Conservation (phyloP, 2,888 invertebrate species). For the Melangyna quadrimaculata region DNA sequence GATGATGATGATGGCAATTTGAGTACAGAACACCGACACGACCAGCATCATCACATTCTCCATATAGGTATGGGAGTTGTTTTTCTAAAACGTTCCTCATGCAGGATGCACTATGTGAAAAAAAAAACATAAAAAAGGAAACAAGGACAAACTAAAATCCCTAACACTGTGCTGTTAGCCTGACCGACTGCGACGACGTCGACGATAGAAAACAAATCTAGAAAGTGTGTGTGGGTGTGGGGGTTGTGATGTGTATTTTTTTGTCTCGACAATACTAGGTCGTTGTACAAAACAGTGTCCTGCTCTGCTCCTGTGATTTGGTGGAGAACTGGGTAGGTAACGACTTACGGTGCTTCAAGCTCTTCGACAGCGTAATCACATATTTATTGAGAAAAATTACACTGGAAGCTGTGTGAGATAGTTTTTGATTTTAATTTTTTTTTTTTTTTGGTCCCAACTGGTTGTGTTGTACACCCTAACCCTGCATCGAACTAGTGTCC, state of each 20-base stretch:
- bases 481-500: conserved; percentile 30
- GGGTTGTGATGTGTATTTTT: too few species aligned
- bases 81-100: conserved; percentile 60
- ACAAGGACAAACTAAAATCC: conserved; percentile 18
- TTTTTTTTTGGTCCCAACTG: background rate
- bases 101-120: conserved; percentile 31
- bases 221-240: conserved; percentile 17
- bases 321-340: background rate
- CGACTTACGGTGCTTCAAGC: background rate
- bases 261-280: conserved; percentile 22
- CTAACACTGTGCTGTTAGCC: background rate
- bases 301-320: background rate
- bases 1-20: background rate
- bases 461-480: background rate
- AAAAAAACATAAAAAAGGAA: background rate
- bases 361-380: conserved; percentile 45
- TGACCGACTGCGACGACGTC: background rate
- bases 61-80: conserved; percentile 49
- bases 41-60: conserved; percentile 35
- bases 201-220: conserved; percentile 57
- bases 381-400: conserved; percentile 65
- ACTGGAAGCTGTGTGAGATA: conserved; percentile 30
- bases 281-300: conserved; percentile 9
- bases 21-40: conserved; percentile 17
- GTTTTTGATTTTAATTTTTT: background rate